Base-by-base conservation (phyloP, 1,140 invertebrate genomes). In the Lordiphosa stackelbergi region DNA sequence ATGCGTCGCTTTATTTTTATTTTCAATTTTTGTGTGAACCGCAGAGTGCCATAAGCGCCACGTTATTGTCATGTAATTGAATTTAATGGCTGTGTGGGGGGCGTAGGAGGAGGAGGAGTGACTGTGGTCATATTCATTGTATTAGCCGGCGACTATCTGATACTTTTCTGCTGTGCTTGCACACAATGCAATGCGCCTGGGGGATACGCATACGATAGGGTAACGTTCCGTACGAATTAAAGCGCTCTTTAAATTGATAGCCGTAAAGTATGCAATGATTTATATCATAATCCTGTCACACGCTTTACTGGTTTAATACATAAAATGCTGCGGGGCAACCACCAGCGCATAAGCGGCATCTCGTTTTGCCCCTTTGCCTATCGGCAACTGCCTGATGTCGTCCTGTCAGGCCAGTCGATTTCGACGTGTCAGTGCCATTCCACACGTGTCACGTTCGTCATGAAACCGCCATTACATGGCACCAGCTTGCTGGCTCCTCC, bases 21-120 rank as follows among this genome's bases (percentile, higher is more conserved):
- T 83, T 81, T 81, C 75, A 81, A 81, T 83, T 81, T 70, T 66
- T 38, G 38, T 56, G 72, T 64, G 56, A 71, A 71, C 77, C 66
- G 66, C 66, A 81, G 34, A 24, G 40, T 58, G 66, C 77, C 75
- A 69, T 81, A 75, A 81, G 75, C 71, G 55, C 71, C 59, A 68
- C 75, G 63, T 81, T 81, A 81, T 81, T 83, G 77, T 83, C 77
- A 46, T 81, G 73, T 81, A 81, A 81, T 81, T 81, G 75, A 81
- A 81, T 81, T 72, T 83, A 81, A 81, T 75, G 63, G 75, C 77
- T 61, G 74, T 69, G 53, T 60, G 64, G 64, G 63, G 64, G 63
- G 19, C 19, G 19, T 19, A 19, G 19, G 19, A 19, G 53, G 54
- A 58, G 55, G 60, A 45, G 24, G 35, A 22, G 7, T 9, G 19